A percentile compares a stretch with the other conserved stretches of the same genome.
Conservation (phyloP, 2,113 vertebrate genomes). For the Mixornis gularis region DNA sequence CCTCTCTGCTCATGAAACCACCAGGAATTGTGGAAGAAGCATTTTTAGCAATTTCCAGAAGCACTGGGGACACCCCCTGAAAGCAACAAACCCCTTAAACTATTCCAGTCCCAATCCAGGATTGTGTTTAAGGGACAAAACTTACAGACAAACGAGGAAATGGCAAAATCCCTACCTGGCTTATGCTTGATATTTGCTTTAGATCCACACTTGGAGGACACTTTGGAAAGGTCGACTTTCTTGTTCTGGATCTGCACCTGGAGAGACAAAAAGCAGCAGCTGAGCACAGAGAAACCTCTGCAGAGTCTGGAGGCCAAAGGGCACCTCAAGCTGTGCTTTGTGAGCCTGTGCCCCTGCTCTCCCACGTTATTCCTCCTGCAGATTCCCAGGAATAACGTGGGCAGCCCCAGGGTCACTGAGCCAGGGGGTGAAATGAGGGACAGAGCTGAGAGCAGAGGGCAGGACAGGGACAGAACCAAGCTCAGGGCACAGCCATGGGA, state of each 20-base stretch:
- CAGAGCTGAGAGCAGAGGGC: background rate
- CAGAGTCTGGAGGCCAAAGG: background rate
- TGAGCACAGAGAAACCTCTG: background rate
- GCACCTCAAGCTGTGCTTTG: rapidly evolving
- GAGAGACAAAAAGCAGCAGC: background rate
- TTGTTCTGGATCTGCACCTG: slow-evolving; percentile 94
- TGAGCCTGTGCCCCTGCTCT: rapidly evolving
- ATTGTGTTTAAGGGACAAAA: rapidly evolving
- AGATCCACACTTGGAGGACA: slow-evolving; percentile 93
- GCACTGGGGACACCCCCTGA: background rate
- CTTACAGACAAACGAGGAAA: background rate
- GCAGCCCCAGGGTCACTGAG: background rate
- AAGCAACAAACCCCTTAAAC: background rate
- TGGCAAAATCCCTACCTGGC: slow-evolving; percentile 73
- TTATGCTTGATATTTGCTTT: slow-evolving; percentile 92
- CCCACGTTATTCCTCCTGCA: rapidly evolving
- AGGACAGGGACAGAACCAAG: background rate
- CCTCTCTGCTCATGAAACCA: background rate
- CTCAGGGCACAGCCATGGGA: background rate
- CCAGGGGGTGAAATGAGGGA: background rate
- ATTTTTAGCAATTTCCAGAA: background rate
- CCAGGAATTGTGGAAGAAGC: background rate
- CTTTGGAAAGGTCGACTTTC: slow-evolving; percentile 92
- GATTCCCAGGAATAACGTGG: background rate
- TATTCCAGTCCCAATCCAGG: background rate